Base-by-base conservation (phyloP, 1,140 invertebrate genomes). In the Bombyx mandarina region DNA sequence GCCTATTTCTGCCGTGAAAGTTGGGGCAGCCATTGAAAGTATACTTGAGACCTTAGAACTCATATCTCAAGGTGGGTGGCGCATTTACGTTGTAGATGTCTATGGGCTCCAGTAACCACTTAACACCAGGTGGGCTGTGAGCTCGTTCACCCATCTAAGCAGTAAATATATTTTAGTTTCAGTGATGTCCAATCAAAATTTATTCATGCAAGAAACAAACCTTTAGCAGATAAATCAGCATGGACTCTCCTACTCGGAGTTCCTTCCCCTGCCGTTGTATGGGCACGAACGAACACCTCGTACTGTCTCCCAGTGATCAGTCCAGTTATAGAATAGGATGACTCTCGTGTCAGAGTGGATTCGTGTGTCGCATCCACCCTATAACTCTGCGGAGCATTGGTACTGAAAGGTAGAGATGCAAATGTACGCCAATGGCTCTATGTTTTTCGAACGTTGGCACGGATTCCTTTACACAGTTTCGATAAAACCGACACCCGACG, bases 251-350 rank as follows among this genome's bases (percentile, higher is more conserved):
- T 60, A 12, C 77, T 85, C 6, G 89, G 71, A 48, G 89, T 88
- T 0, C 94, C 95, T 83, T 96, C 95, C 0, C 95, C 95, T 0
- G 93, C 90, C 1, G 89, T 88, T 1, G 94, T 96, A 6, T 92
- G 93, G 2, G 95, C 94, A 7, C 94, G 92, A 7, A 96, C 93
- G 91, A 94, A 96, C 73, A 96, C 94, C 75, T 96, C 94, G 72
- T 96, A 96, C 54, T 91, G 88, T 73, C 92, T 90, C 57, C 92
- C 91, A 61, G 92, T 89, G 6, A 87, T 82, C 18, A 94, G 82
- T 42, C 90, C 91, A 8, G 91, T 82, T n/a, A 93, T 77, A 61
- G 93, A 91, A 77, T 90, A 91, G 0, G 72, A 77, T 7, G 81
- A 59, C 51, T 82, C 77, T 6, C 73, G 65, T 0, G 69, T 69